A percentile compares a stretch with the other conserved stretches of the same genome.
phyloP scores from a whole-genome alignment of 2,888 invertebrate genomes.

The Caenorhabditis angaria region DNA sequence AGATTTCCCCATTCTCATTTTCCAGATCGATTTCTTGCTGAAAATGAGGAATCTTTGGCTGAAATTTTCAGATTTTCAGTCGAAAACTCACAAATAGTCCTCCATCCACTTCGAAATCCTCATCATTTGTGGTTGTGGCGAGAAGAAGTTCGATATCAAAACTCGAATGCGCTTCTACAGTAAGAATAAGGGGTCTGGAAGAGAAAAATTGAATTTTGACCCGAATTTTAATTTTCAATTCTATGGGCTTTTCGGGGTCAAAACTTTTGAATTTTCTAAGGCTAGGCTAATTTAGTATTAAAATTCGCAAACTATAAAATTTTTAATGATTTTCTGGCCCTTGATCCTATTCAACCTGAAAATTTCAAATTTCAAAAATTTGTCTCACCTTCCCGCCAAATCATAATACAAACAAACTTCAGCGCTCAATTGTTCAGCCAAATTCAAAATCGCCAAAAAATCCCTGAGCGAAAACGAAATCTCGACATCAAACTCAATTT shows the following conservation, averaged over 20 bases:
- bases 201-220: no score
- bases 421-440: slow-evolving; percentile 33
- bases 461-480: slow-evolving; percentile 31
- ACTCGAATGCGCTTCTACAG: slow-evolving; percentile 32
- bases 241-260: no score
- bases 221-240: not conserved
- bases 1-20: not conserved
- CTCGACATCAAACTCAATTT: slow-evolving; percentile 19
- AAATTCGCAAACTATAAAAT: no score
- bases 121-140: slow-evolving; percentile 28
- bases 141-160: slow-evolving; percentile 34
- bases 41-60: not conserved
- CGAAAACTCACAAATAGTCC: slow-evolving; percentile 20
- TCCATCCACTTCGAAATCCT: slow-evolving; percentile 37
- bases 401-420: slow-evolving; percentile 38
- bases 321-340: no score
- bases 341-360: no score
- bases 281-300: no score
- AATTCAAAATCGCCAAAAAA: slow-evolving; percentile 27
- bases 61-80: not conserved
- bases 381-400: slow-evolving; percentile 17
- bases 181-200: slow-evolving; percentile 22
- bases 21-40: slow-evolving; percentile 18
- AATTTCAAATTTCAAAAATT: slow-evolving; percentile 1
- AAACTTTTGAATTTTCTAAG: no score